Percentiles rank a stretch among this genome's conserved stretches.
These are phyloP conservation scores for Drosophila anceps DNA, from an alignment of 2,888 invertebrate species.

Conservation along the genomic window DNA sequence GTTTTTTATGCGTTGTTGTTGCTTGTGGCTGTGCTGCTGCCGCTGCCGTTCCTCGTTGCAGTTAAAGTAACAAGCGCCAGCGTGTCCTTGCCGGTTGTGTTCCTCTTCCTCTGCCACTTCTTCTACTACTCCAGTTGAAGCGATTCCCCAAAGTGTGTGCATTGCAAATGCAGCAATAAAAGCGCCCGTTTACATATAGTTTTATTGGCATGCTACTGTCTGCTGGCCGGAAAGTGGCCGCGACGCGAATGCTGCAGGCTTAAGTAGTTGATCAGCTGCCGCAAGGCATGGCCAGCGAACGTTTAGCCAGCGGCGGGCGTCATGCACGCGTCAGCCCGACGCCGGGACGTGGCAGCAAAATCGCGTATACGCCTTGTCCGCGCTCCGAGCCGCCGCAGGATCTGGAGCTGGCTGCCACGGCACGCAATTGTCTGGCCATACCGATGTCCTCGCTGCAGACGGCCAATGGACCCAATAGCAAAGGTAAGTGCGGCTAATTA, in stretches of 20 bases:
- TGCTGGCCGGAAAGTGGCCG: constrained; percentile 2
- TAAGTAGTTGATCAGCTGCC: constrained; percentile 10
- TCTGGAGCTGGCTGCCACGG: constrained; percentile 69
- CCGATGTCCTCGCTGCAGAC: constrained; percentile 85
- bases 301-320: constrained; percentile 76
- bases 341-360: constrained; percentile 84
- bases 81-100: constrained; percentile 52
- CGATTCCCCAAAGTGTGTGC: constrained; percentile 19
- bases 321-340: constrained; percentile 85
- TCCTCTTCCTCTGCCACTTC: constrained; percentile 38
- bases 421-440: constrained; percentile 84
- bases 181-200: constrained; percentile 14
- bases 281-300: constrained; percentile 62
- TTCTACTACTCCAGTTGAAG: constrained; percentile 10
- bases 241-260: constrained; percentile 12
- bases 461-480: constrained; percentile 72
- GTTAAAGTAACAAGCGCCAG: constrained; percentile 28
- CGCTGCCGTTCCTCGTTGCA: constrained; percentile 45
- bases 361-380: constrained; percentile 85
- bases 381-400: constrained; percentile 84
- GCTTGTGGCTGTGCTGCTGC: constrained; percentile 37
- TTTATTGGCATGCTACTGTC: constrained; percentile 14
- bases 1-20: constrained; percentile 26
- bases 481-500: constrained; percentile 72
- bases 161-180: constrained; percentile 29